These are phyloP conservation scores for Beris morrisii DNA, from an alignment of 2,888 invertebrate genomes.

Conservation along the genomic window DNA sequence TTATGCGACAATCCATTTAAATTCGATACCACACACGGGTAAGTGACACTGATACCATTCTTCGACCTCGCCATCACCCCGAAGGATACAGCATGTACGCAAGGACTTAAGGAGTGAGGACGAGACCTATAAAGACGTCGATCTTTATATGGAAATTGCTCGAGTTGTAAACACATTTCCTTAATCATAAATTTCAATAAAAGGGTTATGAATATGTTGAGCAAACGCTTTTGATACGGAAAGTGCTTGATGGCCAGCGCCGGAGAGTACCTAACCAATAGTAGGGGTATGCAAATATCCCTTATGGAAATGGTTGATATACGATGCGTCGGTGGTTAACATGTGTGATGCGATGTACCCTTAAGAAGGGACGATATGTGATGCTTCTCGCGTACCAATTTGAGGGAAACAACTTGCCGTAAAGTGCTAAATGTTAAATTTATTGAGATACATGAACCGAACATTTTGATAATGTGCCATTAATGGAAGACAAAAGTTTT, in stretches of 20 bases:
- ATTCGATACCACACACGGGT: constrained; percentile 10
- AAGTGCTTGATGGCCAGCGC: too few species aligned
- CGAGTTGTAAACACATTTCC: neutral
- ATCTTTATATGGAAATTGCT: constrained; percentile 8
- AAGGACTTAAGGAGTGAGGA: neutral
- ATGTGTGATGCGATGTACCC: constrained; percentile 10
- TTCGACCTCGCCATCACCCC: too few species aligned
- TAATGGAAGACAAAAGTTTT: constrained; percentile 19
- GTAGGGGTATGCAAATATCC: constrained; percentile 5
- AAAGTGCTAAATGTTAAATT: constrained; percentile 16
- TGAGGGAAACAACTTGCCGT: neutral
- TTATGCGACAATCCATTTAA: constrained; percentile 8
- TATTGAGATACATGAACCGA: constrained; percentile 22
- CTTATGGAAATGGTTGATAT: neutral
- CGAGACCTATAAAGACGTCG: neutral
- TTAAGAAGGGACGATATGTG: constrained; percentile 11
- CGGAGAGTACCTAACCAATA: neutral
- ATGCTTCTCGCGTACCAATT: constrained; percentile 11
- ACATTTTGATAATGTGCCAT: constrained; percentile 22
- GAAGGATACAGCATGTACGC: neutral
- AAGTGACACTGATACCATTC: constrained; percentile 15
- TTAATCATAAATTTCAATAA: constrained; percentile 10
- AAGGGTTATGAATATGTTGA: constrained; percentile 4
- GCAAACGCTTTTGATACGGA: too few species aligned
- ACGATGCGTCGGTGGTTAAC: neutral